These are phyloP conservation scores for Falco columbarius DNA, from an alignment of 2,797 vertebrate genomes.

Conservation along the genomic window DNA sequence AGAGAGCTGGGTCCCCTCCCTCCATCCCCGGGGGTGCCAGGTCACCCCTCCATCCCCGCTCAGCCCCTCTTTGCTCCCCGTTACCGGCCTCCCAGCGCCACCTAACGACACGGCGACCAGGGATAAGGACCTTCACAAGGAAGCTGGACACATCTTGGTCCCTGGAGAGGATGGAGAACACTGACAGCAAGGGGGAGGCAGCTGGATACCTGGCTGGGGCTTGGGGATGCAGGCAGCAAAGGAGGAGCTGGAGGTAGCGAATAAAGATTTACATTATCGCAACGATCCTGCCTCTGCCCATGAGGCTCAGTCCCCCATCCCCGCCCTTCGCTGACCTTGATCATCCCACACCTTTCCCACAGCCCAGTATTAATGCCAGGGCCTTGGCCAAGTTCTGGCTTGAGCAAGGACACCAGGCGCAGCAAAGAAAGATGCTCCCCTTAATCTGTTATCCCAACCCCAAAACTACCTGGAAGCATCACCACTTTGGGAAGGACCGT, in stretches of 20 bases:
- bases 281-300: neutral
- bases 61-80: neutral
- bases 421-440: neutral
- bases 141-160: fast-evolving
- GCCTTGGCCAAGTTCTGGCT: neutral
- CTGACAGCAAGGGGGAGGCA: fast-evolving
- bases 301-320: neutral
- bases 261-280: neutral
- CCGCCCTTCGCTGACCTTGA: constrained; percentile 16
- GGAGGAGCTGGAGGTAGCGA: neutral
- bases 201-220: neutral
- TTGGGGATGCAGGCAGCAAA: neutral
- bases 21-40: fast-evolving
- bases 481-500: neutral
- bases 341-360: neutral
- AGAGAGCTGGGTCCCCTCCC: neutral
- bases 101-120: neutral
- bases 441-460: neutral
- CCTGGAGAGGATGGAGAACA: neutral
- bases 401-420: neutral
- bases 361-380: neutral
- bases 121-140: neutral
- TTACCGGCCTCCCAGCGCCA: constrained; percentile 35
- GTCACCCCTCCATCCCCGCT: neutral
- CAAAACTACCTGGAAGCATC: neutral